phyloP scores from a whole-genome alignment of 2,888 invertebrate species.

The Ormyrus rosae region DNA sequence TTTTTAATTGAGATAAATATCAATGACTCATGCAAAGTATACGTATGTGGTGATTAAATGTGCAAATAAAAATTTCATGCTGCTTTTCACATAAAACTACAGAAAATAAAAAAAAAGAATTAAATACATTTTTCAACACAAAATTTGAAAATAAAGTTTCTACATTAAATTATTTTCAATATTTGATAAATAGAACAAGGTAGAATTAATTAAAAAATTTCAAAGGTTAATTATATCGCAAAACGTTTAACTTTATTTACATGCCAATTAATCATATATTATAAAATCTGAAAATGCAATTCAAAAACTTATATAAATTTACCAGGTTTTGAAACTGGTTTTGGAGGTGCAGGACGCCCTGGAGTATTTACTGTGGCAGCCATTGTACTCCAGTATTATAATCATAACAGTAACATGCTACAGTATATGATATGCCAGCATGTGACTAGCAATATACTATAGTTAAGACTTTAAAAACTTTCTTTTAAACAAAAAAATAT shows the following conservation, averaged over 20 bases:
- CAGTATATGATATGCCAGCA: slow-evolving; percentile 43
- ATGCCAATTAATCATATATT: slow-evolving; percentile 25
- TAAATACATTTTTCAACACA: not conserved
- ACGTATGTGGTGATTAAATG: not conserved
- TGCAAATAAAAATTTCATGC: not conserved
- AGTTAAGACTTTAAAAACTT: slow-evolving; percentile 20
- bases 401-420: slow-evolving; percentile 50
- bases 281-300: slow-evolving; percentile 15
- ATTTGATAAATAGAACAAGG: slow-evolving; percentile 34
- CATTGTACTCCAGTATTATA: slow-evolving; percentile 56
- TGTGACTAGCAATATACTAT: slow-evolving; percentile 32
- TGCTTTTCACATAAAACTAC: not conserved
- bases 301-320: slow-evolving; percentile 59
- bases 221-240: slow-evolving; percentile 7
- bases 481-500: slow-evolving; percentile 29
- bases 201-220: slow-evolving; percentile 1
- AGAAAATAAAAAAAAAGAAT: not conserved
- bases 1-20: not conserved
- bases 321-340: slow-evolving; percentile 73
- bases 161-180: slow-evolving; percentile 8
- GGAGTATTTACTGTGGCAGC: slow-evolving; percentile 62
- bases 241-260: slow-evolving; percentile 38
- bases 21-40: slow-evolving; percentile 23
- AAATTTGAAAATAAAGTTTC: not conserved
- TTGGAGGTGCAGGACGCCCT: slow-evolving; percentile 68